Evolutionary conservation across 2,113 vertebrate species (phyloP), one percentile per base, ranked within the genome.

Genomic region (Colius striatus): DNA sequence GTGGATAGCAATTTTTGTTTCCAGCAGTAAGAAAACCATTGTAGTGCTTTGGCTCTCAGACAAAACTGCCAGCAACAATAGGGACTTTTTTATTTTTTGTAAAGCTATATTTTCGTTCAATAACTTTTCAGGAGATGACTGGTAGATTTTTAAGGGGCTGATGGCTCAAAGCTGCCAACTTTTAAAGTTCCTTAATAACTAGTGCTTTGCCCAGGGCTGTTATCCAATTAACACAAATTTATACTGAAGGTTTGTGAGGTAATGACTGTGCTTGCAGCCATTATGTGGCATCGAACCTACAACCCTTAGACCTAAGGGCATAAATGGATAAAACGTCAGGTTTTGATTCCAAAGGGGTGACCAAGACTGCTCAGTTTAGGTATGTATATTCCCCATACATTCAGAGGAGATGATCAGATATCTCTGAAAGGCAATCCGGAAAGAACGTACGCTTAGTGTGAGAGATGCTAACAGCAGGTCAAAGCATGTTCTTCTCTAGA

Each of bases 161-260:
- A 50, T 74, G 55, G 47, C 70, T 86, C 60, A 61, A 80, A 86
- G 68, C 75, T 78, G 63, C 82, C 75, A 94, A 81, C 85, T 84
- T 95, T 84, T 51, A 65, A 95, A 47, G 79, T 93, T 93, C 57
- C 68, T 86, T 87, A 50, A 77, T 63, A 94, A 90, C 34, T 57
- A 67, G 38, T 41, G 72, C 53, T 75, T 74, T 92, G 90, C 94
- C 50, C 15, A 23, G 45, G 92, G 85, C 90, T 95, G 55, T 94
- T 92, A 83, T 68, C 72, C 82, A 95, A 57, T 95, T 97, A 94
- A 81, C 76, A 94, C 45, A 61, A 93, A 90, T 93, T 93, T 88
- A 80, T 78, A 90, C 2, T 5, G 48, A 77, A 75, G 68, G 2
- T 90, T 93, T 92, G 26, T 53, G 77, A 13, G 13, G 58, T n/a